Evolutionary conservation across 2,797 vertebrate genomes (phyloP), one percentile per base, ranked within the genome.

Genomic region (Apogon hyalosoma): DNA sequence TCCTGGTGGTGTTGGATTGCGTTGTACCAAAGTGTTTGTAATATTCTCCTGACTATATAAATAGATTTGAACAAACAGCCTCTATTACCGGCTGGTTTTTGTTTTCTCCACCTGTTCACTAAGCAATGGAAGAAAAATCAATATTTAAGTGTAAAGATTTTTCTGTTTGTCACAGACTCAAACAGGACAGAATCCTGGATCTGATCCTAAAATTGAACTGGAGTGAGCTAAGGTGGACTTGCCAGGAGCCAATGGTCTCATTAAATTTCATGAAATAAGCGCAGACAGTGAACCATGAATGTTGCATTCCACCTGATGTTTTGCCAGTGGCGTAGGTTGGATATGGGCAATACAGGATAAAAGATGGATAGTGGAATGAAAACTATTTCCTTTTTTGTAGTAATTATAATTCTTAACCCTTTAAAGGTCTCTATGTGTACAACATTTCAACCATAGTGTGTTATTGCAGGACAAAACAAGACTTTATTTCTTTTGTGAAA

Each of bases 201-300:
- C 52, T 41, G 31, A 73, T 79, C 68, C 38, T 6, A n/a, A 64
- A 72, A 73, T 51, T 43, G 33, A 47, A 64, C 55, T 62, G 42
- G 48, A 66, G 55, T 63, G 31, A 38, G 43, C 50, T 53, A 12
- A 39, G 70, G 68, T 58, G 77, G 77, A 72, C 61, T 63, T 4
- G 53, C 57, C 53, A 42, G 0, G 9, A 77, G 67, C 63, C 56
- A 72, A 75, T 57, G 9, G 55, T 24, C 49, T 78, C 52, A 51
- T 79, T 70, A 47, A 59, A 70, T 77, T 69, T 70, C 40, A 62
- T 7, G 2, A 66, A 79, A 56, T 64, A 55, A 76, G 60, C 63
- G 36, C 43, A 42, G 57, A 77, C 60, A 6, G 40, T 21, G 54
- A 70, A 68, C 33, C 45, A 1, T 51, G 48, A 77, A 68, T 54